Evolutionary conservation across 2,797 vertebrate species (phyloP).

Genomic region (Hyperoplus lanceolatus): DNA sequence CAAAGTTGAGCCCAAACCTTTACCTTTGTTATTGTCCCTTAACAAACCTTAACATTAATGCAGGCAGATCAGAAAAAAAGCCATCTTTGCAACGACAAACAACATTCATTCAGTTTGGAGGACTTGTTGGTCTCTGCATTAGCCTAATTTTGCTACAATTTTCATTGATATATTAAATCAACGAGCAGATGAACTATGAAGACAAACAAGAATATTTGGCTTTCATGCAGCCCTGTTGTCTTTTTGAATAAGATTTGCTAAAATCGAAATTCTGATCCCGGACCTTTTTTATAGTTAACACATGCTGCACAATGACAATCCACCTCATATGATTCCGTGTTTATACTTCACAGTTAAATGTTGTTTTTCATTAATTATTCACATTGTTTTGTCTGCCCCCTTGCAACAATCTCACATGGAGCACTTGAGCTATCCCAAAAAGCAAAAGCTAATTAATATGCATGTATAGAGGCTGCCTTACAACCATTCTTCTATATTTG

Average conservation of each 20-base stretch:
- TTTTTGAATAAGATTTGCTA: slow-evolving; percentile 17
- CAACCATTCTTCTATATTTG: slow-evolving; percentile 29
- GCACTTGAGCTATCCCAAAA: slow-evolving; percentile 38
- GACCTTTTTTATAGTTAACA: slow-evolving; percentile 15
- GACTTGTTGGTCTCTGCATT: background rate
- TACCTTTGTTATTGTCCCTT: background rate
- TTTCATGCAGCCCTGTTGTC: background rate
- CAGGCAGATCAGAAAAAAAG: background rate
- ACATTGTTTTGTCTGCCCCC: slow-evolving; percentile 60
- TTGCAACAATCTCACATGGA: slow-evolving; percentile 40
- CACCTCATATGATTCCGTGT: slow-evolving; percentile 20
- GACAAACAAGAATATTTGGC: background rate
- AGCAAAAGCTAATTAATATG: slow-evolving; percentile 55
- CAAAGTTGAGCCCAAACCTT: background rate
- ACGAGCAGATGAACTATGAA: background rate
- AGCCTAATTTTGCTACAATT: background rate
- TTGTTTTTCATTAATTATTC: slow-evolving; percentile 63
- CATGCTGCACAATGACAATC: slow-evolving; percentile 16
- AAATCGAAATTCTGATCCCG: background rate
- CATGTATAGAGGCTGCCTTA: slow-evolving; percentile 36
- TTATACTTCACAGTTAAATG: slow-evolving; percentile 38
- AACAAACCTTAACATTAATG: background rate
- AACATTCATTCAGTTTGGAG: background rate
- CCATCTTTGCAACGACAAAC: background rate
- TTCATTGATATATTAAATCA: slow-evolving; percentile 13